Base-by-base conservation (phyloP, 1,140 invertebrate species). In the Lordiphosa stackelbergi region DNA sequence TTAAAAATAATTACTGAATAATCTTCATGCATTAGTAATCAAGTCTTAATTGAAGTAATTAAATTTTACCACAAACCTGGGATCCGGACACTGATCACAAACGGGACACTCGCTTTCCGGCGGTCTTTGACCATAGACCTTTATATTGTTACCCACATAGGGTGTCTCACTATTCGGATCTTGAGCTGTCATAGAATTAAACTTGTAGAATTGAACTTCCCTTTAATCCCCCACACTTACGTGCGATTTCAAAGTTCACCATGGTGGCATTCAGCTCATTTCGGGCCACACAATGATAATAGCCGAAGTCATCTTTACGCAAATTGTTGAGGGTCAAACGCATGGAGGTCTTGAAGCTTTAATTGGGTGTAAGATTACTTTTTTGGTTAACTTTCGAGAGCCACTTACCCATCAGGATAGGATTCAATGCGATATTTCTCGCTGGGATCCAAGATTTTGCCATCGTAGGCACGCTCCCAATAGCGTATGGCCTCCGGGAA, bases 401-500 rank as follows among this genome's bases (percentile, higher is more conserved):
- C 12, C 3, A 55, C 74, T 63, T 37, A 89, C 86, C 61, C 86
- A 16, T 81, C 88, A 9, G 88, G 92, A 59, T 92, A 90, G 53
- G 91, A 90, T 47, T 92, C 91, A 8, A 92, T 92, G 55, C 90
- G 89, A 84, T 94, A 94, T 74, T 94, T 93, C 2, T 92, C 90
- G 41, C 90, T 89, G 11, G 90, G 90, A 83, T 94, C 91, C 1
- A 96, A 77, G 5, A 96, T 91, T 46, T 92, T 90, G n/a, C 93
- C 93, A 58, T 95, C 94, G 4, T 90, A 89, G 8, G 78, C 89
- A 31, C 91, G 90, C 78, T 96, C 94, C 97, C 97, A 98, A 73
- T 95, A 95, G 48, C 92, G 92, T 1, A 96, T 90, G 0, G 95
- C 93, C 69, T 95, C 93, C 0, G 97, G 96, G 86, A 93, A 97